phyloP scores from a whole-genome alignment of 2,797 vertebrate species.

The Natrix natrix region DNA sequence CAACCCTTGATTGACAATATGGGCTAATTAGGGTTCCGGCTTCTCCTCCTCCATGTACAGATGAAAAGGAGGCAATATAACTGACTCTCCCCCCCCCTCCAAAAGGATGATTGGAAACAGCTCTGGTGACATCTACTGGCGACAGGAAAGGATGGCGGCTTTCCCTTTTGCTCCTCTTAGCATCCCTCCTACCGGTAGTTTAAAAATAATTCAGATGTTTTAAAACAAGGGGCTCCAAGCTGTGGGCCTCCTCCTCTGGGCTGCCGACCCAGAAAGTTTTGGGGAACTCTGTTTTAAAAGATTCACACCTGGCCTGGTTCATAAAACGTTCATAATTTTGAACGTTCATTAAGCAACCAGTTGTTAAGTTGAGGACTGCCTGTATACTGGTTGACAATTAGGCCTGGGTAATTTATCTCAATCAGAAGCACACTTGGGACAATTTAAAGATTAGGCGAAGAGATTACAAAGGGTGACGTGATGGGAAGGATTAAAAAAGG shows the following conservation, averaged over 20 bases:
- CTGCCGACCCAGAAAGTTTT: too few species aligned
- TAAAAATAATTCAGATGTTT: background rate
- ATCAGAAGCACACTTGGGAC: background rate
- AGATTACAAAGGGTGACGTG: background rate
- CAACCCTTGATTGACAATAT: background rate
- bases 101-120: background rate
- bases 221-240: background rate
- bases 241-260: too few species aligned
- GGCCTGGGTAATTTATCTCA: background rate
- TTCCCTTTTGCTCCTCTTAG: background rate
- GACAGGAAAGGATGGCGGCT: accelerated
- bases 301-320: background rate
- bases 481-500: background rate
- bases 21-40: background rate
- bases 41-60: background rate
- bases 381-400: background rate
- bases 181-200: background rate
- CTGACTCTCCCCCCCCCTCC: background rate
- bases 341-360: background rate
- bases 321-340: background rate
- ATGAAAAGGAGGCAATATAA: background rate
- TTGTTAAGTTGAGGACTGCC: background rate
- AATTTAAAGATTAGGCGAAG: background rate
- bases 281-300: background rate
- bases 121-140: conserved; percentile 28